Evolutionary conservation across 2,113 vertebrate species (phyloP).

Genomic region (Regulus satrapa): DNA sequence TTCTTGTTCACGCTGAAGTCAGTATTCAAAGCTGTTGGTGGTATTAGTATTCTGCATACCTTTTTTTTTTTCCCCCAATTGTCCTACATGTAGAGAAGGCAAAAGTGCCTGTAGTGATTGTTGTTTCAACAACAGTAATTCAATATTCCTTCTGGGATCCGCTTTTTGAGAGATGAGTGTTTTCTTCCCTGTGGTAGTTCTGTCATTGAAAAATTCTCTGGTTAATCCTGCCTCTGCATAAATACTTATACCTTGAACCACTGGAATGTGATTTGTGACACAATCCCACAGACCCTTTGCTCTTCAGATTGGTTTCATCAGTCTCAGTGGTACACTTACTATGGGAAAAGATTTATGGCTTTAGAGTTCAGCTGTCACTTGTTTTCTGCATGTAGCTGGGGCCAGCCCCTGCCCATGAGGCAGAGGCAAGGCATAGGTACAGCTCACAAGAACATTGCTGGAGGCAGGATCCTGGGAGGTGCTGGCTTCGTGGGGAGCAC

Average conservation of each 20-base stretch:
- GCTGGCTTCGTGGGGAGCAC: background rate
- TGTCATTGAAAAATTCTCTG: background rate
- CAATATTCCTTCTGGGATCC: background rate
- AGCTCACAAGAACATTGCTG: background rate
- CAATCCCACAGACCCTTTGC: background rate
- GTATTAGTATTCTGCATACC: background rate
- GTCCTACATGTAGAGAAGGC: background rate
- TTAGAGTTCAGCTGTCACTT: background rate
- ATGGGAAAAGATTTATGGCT: background rate
- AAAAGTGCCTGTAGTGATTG: background rate
- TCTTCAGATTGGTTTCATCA: background rate
- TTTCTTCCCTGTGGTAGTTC: background rate
- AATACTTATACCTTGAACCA: background rate
- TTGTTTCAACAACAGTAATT: background rate
- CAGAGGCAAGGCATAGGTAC: background rate
- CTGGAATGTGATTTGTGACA: background rate
- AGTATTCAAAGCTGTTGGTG: background rate
- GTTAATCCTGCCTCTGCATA: background rate
- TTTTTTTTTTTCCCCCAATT: background rate
- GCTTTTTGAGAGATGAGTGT: background rate
- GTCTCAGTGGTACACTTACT: background rate
- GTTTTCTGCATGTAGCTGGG: background rate
- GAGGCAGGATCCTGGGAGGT: background rate
- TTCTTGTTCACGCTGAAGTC: background rate
- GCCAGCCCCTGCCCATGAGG: background rate